Evolutionary conservation across 2,113 vertebrate genomes (phyloP), one percentile per base, ranked within the genome.

Genomic region (Nothobranchius furzeri): DNA sequence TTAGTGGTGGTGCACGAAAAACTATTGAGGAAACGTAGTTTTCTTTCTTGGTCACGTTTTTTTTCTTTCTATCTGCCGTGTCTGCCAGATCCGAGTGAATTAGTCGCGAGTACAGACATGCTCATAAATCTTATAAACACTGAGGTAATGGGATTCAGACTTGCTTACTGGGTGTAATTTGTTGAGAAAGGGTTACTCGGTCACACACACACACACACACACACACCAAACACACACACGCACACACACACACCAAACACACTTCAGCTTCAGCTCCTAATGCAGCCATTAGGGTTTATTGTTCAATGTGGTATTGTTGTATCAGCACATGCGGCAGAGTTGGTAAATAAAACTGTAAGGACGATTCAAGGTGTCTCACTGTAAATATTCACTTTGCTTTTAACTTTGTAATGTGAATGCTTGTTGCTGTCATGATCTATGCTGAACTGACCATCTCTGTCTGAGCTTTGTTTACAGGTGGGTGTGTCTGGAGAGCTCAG

Each of bases 41-140:
- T 79, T 81, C 30, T 76, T 74, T 46, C 40, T n/a, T 14, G 6
- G 66, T 68, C 73, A 54, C 6, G 20, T 70, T 65, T 75, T 82
- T 75, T 82, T 51, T 55, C 12, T 47, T 10, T 25, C 7, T 51
- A 37, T 50, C 62, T 85, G 83, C 80, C 70, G 10, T 79, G 76
- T 80, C 70, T 82, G 30, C 30, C 30, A 30, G 30, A 86, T 88
- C 70, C 75, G 20, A 71, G 60, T 62, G 73, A 85, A 77, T 86
- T 78, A 77, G 68, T 73, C 65, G 71, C 73, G 65, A 54, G 67
- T 77, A 79, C 81, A 73, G 84, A 80, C 52, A 11, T 54, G 76
- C 83, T 82, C 85, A 89, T 88, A 87, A 89, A 88, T 90, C 87
- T 87, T 82, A 80, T 77, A 86, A 85, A 86, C 84, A 75, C 84